Evolutionary conservation across 2,797 vertebrate species (phyloP), one percentile per base, ranked within the genome.

Genomic region (Nyctibius grandis): DNA sequence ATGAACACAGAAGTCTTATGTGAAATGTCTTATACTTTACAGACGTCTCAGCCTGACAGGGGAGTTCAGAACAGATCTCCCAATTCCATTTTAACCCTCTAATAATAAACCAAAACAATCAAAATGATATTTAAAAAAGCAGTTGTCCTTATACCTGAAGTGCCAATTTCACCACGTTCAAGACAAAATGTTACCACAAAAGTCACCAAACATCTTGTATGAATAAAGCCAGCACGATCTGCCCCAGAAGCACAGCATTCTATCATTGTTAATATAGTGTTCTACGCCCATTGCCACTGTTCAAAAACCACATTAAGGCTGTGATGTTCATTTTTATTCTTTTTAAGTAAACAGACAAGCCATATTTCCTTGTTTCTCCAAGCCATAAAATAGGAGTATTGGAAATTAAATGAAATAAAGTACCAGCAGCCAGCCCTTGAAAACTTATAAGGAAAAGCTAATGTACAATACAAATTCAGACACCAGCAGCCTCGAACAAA

Each of bases 341-440:
- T 94, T 91, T 82, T 38, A 91, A 87, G 48, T 80, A 80, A 90
- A 83, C 74, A 95, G 90, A 70, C 60, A 94, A 95, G 70, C 29
- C 56, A 68, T 69, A 91, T 67, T 91, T 95, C 78, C 74, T 93
- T 87, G 85, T 94, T 91, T 91, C 85, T 76, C 31, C 60, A 91
- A 89, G 72, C 38, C 72, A 89, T 59, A 89, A 93, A 96, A 87
- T 14, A 91, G 44, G 21, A 87, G 20, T 48, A 85, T 77, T 89
- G 48, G 91, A 90, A 94, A 93, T 91, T 92, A 96, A 94, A 91
- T 80, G 56, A 91, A 97, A 94, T 74, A 85, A 93, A 94, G 21
- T 59, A 93, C 56, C 0, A 0, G 34, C 67, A 85, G 84, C 90
- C 89, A 90, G 72, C 68, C 88, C 74, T 95, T 91, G 90, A 95